These are phyloP conservation scores for Trichogramma pretiosum DNA, from an alignment of 1,140 invertebrate genomes.

Conservation along the genomic window DNA sequence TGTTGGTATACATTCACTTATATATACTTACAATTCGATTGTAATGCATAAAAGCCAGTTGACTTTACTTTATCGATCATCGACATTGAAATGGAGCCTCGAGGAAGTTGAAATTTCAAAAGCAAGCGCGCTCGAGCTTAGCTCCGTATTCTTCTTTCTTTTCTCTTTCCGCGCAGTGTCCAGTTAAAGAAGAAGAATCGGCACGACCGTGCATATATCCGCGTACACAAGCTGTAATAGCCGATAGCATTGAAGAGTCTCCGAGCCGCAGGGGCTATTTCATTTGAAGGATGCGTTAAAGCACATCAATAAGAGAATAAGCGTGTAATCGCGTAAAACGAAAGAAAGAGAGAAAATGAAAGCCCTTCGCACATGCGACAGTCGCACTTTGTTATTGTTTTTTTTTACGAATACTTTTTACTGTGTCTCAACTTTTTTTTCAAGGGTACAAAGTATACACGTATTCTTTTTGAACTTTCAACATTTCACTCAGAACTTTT, in stretches of 20 bases:
- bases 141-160: no score
- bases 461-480: no score
- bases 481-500: no score
- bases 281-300: conserved; percentile 27
- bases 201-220: no score
- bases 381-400: conserved; percentile 15
- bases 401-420: no score
- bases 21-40: no score
- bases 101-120: neutral
- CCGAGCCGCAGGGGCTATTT: conserved; percentile 22
- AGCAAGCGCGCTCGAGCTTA: conserved; percentile 1
- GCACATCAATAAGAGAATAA: conserved; percentile 26
- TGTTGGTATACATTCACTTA: neutral
- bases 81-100: neutral
- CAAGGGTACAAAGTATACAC: no score
- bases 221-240: no score
- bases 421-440: no score
- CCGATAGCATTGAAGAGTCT: conserved; percentile 25
- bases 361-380: conserved; percentile 24
- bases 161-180: no score
- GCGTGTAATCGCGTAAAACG: conserved; percentile 22
- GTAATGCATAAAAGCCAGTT: no score
- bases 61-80: conserved; percentile 3
- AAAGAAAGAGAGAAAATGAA: no score
- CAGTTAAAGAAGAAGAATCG: conserved; percentile 12